Evolutionary conservation across 2,888 invertebrate species (phyloP).

Genomic region (Heliconius cydno): DNA sequence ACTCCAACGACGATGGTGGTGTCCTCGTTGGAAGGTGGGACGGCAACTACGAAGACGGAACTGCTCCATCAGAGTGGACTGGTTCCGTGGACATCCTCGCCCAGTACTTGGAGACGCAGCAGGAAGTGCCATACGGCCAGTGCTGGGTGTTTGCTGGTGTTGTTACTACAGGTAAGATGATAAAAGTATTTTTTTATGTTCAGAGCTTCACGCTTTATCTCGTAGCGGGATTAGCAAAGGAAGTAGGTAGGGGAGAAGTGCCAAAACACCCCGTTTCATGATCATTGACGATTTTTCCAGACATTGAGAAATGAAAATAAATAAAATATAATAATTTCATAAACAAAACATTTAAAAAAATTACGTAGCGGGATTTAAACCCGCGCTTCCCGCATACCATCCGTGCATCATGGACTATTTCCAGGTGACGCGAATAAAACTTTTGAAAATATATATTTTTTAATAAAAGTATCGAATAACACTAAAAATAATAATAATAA

Average conservation of each 20-base stretch:
- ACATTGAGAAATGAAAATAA: background rate
- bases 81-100: slow-evolving; percentile 90
- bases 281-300: no score
- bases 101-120: slow-evolving; percentile 85
- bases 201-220: no score
- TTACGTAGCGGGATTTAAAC: no score
- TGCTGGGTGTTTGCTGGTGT: slow-evolving; percentile 95
- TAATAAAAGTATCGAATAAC: no score
- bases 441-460: no score
- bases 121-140: slow-evolving; percentile 91
- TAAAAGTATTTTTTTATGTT: background rate
- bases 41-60: slow-evolving; percentile 88
- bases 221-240: no score
- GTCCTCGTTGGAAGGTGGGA: slow-evolving; percentile 89
- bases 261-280: background rate
- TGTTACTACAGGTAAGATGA: slow-evolving; percentile 86
- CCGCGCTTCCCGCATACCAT: no score
- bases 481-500: no score
- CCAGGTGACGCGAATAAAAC: no score
- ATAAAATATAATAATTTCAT: background rate
- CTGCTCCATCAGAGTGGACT: slow-evolving; percentile 90
- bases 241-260: no score
- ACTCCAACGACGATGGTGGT: slow-evolving; percentile 88
- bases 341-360: background rate
- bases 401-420: no score